A percentile compares a stretch with the other conserved stretches of the same genome.
These are phyloP conservation scores for Cassiopea andromeda DNA, from an alignment of 30 jellyfish, hydroid and myxozoan genomes.

Conservation along the genomic window DNA sequence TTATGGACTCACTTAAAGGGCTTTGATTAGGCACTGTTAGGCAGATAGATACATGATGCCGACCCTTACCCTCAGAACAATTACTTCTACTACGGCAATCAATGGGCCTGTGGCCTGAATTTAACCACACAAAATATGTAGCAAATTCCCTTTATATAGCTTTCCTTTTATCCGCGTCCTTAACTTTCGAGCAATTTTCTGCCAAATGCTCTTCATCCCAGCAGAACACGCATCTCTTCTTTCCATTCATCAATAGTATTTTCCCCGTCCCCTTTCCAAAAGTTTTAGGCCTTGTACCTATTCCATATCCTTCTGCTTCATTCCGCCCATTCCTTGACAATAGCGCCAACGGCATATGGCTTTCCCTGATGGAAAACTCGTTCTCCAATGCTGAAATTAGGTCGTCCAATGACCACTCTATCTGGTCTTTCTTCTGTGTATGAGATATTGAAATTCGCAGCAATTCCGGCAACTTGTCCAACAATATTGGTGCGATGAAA, in stretches of 20 bases:
- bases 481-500: conserved; percentile 3
- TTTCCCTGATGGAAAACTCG: conserved; percentile 4
- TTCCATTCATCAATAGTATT: not conserved
- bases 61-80: not conserved
- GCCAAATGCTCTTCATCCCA: not conserved
- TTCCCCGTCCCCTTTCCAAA: too few relatives aligned
- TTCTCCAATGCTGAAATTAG: not conserved
- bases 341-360: not conserved
- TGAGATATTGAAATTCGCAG: not conserved
- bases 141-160: not conserved
- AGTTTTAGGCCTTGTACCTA: too few relatives aligned
- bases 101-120: not conserved
- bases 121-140: not conserved
- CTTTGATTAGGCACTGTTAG: not conserved
- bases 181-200: not conserved
- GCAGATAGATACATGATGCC: not conserved
- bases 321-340: not conserved
- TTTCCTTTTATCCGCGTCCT: not conserved
- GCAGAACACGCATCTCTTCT: not conserved
- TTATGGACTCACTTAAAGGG: not conserved
- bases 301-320: too few relatives aligned
- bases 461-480: conserved; percentile 21
- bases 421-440: not conserved
- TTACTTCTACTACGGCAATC: not conserved
- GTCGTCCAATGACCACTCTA: conserved; percentile 10